These are phyloP conservation scores for Raja brachyura DNA, from an alignment of 2,113 vertebrate genomes.

Conservation along the genomic window DNA sequence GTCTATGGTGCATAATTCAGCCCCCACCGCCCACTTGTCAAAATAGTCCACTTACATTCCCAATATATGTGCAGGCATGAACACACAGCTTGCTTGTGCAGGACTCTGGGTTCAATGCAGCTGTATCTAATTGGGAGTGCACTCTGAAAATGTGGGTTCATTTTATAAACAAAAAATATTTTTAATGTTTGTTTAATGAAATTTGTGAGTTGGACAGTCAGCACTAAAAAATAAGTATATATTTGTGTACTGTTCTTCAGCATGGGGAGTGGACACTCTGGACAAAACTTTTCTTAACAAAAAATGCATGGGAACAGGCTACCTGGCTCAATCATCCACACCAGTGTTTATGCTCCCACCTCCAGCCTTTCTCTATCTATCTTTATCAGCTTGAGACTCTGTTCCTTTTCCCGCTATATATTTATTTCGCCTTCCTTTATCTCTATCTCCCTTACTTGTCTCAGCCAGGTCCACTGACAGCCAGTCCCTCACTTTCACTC, in stretches of 20 bases:
- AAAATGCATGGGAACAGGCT: no score
- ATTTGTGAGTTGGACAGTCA: neutral
- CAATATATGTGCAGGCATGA: neutral
- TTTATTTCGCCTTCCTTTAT: no score
- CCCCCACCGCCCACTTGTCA: no score
- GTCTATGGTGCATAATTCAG: no score
- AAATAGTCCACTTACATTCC: neutral
- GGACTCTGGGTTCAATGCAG: neutral
- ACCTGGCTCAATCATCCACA: no score
- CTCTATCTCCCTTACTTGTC: no score
- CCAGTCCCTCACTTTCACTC: no score
- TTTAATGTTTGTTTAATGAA: neutral
- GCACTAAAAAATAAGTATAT: neutral
- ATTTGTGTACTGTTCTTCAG: neutral
- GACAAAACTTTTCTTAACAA: neutral
- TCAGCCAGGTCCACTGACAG: no score
- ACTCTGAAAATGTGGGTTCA: neutral
- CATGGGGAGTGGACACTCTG: neutral
- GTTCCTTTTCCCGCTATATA: no score
- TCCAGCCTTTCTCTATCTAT: no score
- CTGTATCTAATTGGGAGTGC: neutral
- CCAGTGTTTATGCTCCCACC: no score
- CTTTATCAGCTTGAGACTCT: no score
- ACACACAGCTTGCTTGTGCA: neutral
- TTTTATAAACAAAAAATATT: neutral